phyloP scores from a whole-genome alignment of 2,888 invertebrate species.

The Ormia ochracea region DNA sequence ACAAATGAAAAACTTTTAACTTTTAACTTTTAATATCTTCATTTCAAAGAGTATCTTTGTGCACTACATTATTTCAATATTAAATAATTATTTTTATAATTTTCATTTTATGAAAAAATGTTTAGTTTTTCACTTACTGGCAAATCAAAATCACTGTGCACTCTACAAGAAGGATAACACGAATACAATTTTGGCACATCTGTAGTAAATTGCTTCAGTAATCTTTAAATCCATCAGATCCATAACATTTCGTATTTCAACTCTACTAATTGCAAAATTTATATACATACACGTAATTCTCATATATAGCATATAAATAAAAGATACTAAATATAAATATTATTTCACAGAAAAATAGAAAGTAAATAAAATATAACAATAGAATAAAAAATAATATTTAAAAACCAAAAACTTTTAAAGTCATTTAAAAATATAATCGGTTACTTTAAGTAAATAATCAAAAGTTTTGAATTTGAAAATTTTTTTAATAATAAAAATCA shows the following conservation, averaged over 20 bases:
- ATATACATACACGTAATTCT: too few relatives aligned
- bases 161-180: constrained; percentile 8
- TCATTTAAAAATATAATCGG: too few relatives aligned
- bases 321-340: background rate
- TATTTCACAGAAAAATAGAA: too few relatives aligned
- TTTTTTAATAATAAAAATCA: too few relatives aligned
- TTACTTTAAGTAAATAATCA: too few relatives aligned
- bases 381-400: too few relatives aligned
- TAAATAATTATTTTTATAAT: constrained; percentile 14
- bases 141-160: constrained; percentile 47
- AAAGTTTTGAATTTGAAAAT: too few relatives aligned
- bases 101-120: background rate
- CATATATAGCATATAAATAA: too few relatives aligned
- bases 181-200: constrained; percentile 34
- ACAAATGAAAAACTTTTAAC: too few relatives aligned
- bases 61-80: constrained; percentile 25
- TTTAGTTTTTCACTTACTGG: constrained; percentile 13
- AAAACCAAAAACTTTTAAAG: too few relatives aligned
- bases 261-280: background rate
- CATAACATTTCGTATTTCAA: constrained; percentile 1
- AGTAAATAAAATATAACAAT: too few relatives aligned
- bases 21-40: too few relatives aligned
- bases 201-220: constrained; percentile 36
- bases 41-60: background rate
- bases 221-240: constrained; percentile 11